Conservation (phyloP, 1,140 invertebrate genomes). For the Platyura marginata region DNA sequence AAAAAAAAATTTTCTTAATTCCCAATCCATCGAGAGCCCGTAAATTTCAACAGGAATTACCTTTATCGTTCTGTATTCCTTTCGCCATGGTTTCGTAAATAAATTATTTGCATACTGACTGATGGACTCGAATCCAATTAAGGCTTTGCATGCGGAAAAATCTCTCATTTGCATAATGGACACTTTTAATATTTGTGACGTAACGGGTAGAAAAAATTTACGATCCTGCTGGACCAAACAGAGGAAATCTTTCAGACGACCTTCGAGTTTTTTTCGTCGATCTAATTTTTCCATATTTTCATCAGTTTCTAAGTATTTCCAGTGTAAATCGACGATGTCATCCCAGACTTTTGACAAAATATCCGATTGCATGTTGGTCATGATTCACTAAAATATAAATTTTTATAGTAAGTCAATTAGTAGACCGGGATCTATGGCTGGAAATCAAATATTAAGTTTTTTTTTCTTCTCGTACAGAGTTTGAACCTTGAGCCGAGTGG, state of each 20-base stretch:
- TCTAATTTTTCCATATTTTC: constrained; percentile 53
- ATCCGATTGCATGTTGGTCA: too few relatives aligned
- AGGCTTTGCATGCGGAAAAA: constrained; percentile 63
- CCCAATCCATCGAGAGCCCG: neutral
- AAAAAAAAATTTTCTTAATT: neutral
- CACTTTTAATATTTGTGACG: constrained; percentile 48
- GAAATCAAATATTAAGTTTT: too few relatives aligned
- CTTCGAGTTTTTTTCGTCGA: constrained; percentile 53
- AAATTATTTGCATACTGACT: constrained; percentile 72
- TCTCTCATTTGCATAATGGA: constrained; percentile 45
- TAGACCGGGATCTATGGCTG: too few relatives aligned
- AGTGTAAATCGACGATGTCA: constrained; percentile 47
- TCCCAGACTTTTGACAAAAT: too few relatives aligned
- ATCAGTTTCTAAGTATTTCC: constrained; percentile 55
- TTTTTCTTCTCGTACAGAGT: too few relatives aligned
- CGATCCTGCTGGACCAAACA: constrained; percentile 56
- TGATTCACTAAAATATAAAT: too few relatives aligned
- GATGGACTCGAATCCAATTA: constrained; percentile 63
- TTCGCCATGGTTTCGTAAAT: constrained; percentile 69
- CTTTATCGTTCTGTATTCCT: constrained; percentile 61
- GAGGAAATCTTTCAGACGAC: constrained; percentile 56
- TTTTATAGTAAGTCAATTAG: too few relatives aligned
- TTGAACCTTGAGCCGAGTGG: too few relatives aligned
- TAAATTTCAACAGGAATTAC: constrained; percentile 27
- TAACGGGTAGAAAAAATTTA: constrained; percentile 59